Conservation (phyloP, 2,113 vertebrate species). For the Chloropsis cyanopogon region DNA sequence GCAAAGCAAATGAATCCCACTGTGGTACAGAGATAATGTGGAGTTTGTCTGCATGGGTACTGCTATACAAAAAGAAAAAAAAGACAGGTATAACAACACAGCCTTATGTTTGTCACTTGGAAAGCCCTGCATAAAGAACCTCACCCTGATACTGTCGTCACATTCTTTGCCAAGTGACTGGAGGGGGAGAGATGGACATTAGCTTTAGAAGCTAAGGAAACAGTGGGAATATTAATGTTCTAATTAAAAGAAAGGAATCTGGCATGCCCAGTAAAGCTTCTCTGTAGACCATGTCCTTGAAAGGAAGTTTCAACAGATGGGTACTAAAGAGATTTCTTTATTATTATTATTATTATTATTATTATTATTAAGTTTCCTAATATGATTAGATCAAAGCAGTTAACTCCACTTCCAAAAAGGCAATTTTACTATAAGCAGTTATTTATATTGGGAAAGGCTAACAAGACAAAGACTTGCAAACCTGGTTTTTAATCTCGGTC, state of each 20-base stretch:
- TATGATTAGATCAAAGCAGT: neutral
- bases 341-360: neutral
- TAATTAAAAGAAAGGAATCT: slow-evolving; percentile 30
- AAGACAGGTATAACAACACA: slow-evolving; percentile 29
- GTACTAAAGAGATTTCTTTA: neutral
- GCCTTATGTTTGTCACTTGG: neutral
- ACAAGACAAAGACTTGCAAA: neutral
- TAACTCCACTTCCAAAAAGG: neutral
- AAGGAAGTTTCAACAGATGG: neutral
- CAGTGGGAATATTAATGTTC: slow-evolving; percentile 46
- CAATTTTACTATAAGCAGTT: neutral
- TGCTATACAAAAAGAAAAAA: neutral
- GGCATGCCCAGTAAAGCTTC: neutral
- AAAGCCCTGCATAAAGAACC: slow-evolving; percentile 5
- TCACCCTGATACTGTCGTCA: slow-evolving; percentile 20
- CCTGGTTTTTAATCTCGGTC: neutral
- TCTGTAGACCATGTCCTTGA: slow-evolving; percentile 13
- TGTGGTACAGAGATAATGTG: slow-evolving; percentile 54
- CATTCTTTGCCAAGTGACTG: slow-evolving; percentile 42
- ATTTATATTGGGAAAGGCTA: neutral
- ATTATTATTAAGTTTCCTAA: neutral
- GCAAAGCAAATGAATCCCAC: slow-evolving; percentile 36
- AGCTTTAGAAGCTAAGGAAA: slow-evolving; percentile 17
- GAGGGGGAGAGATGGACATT: slow-evolving; percentile 31
- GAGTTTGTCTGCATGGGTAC: slow-evolving; percentile 36